A percentile compares a stretch with the other conserved stretches of the same genome.
Evolutionary conservation across 2,113 vertebrate species (phyloP).

Genomic region (Eulacestoma nigropectus): DNA sequence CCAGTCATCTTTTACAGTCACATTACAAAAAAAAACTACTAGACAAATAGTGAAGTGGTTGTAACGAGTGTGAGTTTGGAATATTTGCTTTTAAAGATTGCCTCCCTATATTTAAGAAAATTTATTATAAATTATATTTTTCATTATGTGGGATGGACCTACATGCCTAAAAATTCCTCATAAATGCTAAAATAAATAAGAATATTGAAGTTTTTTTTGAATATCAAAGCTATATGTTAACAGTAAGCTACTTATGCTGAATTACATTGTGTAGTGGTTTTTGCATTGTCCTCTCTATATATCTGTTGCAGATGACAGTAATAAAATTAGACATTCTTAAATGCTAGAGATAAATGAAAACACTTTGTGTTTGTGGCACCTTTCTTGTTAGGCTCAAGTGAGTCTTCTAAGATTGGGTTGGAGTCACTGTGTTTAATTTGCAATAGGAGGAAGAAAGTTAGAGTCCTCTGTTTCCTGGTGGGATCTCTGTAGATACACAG

Average conservation of each 20-base stretch:
- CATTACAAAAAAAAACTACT: background rate
- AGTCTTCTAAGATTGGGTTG: background rate
- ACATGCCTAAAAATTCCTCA: background rate
- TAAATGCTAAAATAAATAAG: constrained; percentile 37
- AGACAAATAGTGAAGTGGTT: background rate
- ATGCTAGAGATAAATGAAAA: background rate
- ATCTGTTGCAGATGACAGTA: background rate
- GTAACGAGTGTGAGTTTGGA: background rate
- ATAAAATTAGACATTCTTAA: background rate
- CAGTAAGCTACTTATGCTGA: background rate
- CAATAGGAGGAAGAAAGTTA: background rate
- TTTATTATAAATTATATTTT: background rate
- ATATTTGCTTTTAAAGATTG: background rate
- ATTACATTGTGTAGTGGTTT: background rate
- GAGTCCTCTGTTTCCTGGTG: background rate
- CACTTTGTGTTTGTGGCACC: background rate
- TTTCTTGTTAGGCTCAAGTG: background rate
- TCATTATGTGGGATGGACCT: constrained; percentile 7
- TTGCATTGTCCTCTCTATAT: background rate
- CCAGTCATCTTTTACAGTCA: background rate
- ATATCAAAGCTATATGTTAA: background rate
- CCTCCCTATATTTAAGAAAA: background rate
- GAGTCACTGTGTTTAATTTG: background rate
- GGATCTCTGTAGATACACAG: background rate
- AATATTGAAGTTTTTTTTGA: background rate